phyloP scores from a whole-genome alignment of 2,113 vertebrate species.

The Campylorhamphus procurvoides region DNA sequence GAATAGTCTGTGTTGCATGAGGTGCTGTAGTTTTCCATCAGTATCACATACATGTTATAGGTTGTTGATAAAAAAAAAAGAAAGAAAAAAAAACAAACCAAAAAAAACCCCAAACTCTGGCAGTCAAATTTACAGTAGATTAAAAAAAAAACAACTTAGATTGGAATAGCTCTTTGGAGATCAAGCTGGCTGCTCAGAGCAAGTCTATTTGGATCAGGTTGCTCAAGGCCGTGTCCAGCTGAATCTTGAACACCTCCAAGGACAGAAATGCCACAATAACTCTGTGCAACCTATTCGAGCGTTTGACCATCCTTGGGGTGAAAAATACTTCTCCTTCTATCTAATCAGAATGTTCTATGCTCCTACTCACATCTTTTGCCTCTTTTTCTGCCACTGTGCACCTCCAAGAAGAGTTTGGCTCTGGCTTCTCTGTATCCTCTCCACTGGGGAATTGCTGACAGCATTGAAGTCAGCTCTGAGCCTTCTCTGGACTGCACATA shows the following conservation, averaged over 20 bases:
- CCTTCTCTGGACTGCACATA: not conserved
- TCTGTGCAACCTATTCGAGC: not conserved
- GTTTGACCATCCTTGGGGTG: not conserved
- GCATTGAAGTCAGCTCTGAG: not conserved
- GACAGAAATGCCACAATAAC: not conserved
- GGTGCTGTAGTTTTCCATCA: not conserved
- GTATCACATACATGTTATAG: not conserved
- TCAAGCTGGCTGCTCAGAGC: not conserved
- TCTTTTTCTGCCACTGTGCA: not conserved
- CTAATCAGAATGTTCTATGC: not conserved
- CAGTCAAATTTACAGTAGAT: not conserved
- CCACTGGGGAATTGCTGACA: not conserved
- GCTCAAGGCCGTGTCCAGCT: not conserved
- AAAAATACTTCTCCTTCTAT: not conserved
- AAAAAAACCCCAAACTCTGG: accelerated
- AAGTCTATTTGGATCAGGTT: not conserved
- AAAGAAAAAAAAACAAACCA: not conserved
- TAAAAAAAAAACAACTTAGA: not conserved
- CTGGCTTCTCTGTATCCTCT: not conserved
- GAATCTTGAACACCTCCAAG: not conserved
- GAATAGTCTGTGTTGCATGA: not conserved
- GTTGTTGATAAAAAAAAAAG: not conserved
- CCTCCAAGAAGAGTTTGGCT: not conserved
- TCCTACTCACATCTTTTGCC: not conserved
- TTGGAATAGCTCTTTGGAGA: not conserved